Percentiles rank a stretch among this genome's conserved stretches.
phyloP scores from a whole-genome alignment of 2,888 invertebrate genomes.

The Chalcis sispes region DNA sequence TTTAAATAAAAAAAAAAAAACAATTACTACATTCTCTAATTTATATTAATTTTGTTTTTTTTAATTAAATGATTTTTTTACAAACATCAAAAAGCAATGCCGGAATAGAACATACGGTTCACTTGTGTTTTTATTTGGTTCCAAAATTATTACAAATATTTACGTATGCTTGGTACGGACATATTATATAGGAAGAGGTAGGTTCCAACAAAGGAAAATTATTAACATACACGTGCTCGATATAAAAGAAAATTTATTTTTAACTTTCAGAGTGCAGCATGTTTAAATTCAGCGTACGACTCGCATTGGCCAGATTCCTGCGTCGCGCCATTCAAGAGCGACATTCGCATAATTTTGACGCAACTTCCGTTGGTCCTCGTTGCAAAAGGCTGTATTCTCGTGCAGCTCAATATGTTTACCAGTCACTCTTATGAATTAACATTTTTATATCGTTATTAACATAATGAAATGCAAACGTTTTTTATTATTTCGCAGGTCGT shows the following conservation, averaged over 20 bases:
- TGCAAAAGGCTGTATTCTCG: conserved; percentile 39
- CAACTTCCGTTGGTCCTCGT: conserved; percentile 62
- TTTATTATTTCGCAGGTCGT: conserved; percentile 9
- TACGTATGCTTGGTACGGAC: conserved; percentile 60
- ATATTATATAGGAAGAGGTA: conserved; percentile 57
- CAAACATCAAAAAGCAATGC: background rate
- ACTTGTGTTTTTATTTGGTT: conserved; percentile 1
- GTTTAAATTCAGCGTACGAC: conserved; percentile 60
- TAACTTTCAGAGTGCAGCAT: conserved; percentile 59
- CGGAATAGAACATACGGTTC: background rate
- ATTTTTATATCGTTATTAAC: background rate
- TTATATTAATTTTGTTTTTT: no score
- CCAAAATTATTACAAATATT: conserved; percentile 60
- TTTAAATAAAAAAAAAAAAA: no score
- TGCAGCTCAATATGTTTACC: conserved; percentile 37
- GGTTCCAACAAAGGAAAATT: background rate
- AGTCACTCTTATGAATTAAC: conserved; percentile 20
- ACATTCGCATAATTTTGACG: conserved; percentile 58
- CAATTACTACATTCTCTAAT: no score
- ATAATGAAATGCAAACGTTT: background rate
- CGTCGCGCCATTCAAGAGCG: conserved; percentile 53
- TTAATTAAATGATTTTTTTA: background rate
- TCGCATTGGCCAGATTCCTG: conserved; percentile 59
- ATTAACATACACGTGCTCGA: background rate
- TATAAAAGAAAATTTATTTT: conserved; percentile 3